These are phyloP conservation scores for Thecocarcelia acutangulata DNA, from an alignment of 2,888 invertebrate genomes.

Conservation along the genomic window DNA sequence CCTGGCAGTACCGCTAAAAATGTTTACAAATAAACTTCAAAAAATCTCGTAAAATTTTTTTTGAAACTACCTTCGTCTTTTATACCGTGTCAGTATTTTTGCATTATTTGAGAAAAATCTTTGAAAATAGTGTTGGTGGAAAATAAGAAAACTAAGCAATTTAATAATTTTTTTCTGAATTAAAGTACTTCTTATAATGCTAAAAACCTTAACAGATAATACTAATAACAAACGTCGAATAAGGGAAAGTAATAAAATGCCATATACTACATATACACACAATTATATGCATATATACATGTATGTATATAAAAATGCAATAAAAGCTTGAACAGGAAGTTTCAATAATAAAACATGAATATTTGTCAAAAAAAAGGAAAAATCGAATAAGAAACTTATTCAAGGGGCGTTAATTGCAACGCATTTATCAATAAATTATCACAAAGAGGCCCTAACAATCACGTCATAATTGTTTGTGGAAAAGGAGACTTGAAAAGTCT, in stretches of 20 bases:
- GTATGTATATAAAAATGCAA: constrained; percentile 15
- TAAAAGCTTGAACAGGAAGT: constrained; percentile 25
- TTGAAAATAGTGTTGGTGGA: constrained; percentile 38
- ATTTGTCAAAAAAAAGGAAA: constrained; percentile 20
- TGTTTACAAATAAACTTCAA: no score
- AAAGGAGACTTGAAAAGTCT: constrained; percentile 40
- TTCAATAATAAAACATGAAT: constrained; percentile 19
- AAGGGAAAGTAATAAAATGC: no score
- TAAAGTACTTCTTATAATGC: background rate
- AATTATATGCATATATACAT: no score
- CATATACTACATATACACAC: no score
- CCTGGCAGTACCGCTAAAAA: no score
- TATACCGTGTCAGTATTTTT: constrained; percentile 31
- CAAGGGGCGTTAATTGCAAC: constrained; percentile 41
- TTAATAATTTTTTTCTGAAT: background rate
- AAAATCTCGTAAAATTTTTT: no score
- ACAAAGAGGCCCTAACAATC: constrained; percentile 42
- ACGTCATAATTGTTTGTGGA: constrained; percentile 53
- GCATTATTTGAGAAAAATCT: constrained; percentile 25
- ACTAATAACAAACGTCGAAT: no score
- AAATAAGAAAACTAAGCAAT: constrained; percentile 19
- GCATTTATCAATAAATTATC: constrained; percentile 10
- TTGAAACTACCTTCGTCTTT: no score
- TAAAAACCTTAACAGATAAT: background rate
- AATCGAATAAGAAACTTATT: constrained; percentile 31